Evolutionary conservation across 2,888 invertebrate species (phyloP).

Genomic region (Lissocephala sabroskyi): DNA sequence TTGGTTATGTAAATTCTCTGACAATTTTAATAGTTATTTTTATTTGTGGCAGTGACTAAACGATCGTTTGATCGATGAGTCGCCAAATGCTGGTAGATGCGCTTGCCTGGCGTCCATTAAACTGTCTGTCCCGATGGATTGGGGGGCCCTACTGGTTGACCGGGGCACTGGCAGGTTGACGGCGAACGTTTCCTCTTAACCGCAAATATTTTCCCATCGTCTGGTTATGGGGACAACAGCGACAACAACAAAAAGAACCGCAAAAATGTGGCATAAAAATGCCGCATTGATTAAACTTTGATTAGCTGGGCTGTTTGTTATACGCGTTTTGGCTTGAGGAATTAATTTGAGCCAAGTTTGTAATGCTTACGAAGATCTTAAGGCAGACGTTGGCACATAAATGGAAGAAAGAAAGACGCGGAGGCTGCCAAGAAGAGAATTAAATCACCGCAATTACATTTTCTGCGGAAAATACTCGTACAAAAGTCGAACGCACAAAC

Average conservation of each 20-base stretch:
- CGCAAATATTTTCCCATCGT: slow-evolving; percentile 39
- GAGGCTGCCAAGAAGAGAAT: too few relatives aligned
- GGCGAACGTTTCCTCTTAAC: too few relatives aligned
- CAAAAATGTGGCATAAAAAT: slow-evolving; percentile 46
- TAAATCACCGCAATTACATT: slow-evolving; percentile 46
- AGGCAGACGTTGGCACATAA: slow-evolving; percentile 34
- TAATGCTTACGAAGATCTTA: slow-evolving; percentile 26
- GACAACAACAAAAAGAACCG: neutral
- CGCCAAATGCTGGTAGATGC: too few relatives aligned
- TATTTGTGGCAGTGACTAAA: too few relatives aligned
- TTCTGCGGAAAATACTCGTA: slow-evolving; percentile 40
- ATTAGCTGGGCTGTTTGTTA: slow-evolving; percentile 36
- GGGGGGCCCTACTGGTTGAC: too few relatives aligned
- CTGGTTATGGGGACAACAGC: slow-evolving; percentile 21
- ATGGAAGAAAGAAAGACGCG: slow-evolving; percentile 16
- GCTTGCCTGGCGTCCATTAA: too few relatives aligned
- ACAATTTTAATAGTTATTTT: too few relatives aligned
- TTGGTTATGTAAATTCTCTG: too few relatives aligned
- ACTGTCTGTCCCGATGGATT: too few relatives aligned
- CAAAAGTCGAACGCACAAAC: slow-evolving; percentile 39
- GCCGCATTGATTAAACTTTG: slow-evolving; percentile 52
- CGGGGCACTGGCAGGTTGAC: too few relatives aligned
- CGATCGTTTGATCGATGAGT: too few relatives aligned
- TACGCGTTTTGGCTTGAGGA: slow-evolving; percentile 47
- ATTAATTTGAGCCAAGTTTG: slow-evolving; percentile 46